Conservation (phyloP, 2,113 vertebrate species). For the Dryoscopus gambensis region DNA sequence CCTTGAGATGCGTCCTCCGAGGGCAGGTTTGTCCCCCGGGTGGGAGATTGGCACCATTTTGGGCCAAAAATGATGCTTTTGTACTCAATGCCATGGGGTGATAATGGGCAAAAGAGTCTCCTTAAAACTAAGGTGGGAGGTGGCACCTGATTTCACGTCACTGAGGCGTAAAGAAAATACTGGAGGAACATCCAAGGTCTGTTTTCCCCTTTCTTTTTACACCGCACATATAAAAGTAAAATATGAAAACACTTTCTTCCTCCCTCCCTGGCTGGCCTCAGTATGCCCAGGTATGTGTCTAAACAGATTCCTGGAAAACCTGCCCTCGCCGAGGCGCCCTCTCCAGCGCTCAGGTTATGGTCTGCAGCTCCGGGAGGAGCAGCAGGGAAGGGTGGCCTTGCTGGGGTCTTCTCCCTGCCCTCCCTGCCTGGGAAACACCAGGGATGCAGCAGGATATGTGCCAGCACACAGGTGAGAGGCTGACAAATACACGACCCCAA, state of each 20-base stretch:
- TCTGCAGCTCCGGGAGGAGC: background rate
- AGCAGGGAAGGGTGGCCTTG: background rate
- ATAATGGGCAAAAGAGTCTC: background rate
- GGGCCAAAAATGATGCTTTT: background rate
- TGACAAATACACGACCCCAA: background rate
- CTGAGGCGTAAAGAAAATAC: background rate
- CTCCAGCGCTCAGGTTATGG: rapidly evolving
- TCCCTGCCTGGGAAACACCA: background rate
- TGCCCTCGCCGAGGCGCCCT: background rate
- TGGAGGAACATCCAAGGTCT: background rate
- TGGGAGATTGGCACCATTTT: background rate
- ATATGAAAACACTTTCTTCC: slow-evolving; percentile 9
- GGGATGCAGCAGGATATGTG: background rate
- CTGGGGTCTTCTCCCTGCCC: background rate
- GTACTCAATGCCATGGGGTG: background rate
- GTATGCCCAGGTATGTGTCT: background rate
- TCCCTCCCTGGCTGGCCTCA: background rate
- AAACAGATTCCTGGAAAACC: slow-evolving; percentile 24
- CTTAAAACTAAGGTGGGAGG: background rate
- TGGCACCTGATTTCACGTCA: background rate
- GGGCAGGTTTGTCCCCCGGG: rapidly evolving
- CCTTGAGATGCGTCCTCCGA: background rate
- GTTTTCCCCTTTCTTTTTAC: background rate
- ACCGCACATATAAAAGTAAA: background rate
- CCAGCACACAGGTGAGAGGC: background rate